Evolutionary conservation across 1,140 invertebrate species (phyloP), one percentile per base, ranked within the genome.

Genomic region (Zaprionus gabonicus): DNA sequence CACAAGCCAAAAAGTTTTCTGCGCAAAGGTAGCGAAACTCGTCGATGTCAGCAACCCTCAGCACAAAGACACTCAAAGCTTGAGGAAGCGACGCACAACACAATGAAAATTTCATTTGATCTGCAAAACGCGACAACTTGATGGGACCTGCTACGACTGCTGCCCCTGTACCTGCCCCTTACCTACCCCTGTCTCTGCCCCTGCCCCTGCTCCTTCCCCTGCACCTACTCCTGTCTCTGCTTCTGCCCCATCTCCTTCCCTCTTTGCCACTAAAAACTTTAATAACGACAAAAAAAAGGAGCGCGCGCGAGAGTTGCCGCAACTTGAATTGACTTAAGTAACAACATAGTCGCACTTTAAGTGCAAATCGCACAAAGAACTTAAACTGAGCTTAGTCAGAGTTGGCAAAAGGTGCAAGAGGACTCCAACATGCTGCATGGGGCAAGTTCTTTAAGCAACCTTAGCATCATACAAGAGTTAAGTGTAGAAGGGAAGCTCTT

Each of bases 31-130:
- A 78, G 81, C 70, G 56, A 69, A 9, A 9, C n/a, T 17, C 67
- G 63, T 57, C 62, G 65, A 38, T 62, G 72, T 75, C 67, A 75
- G 72, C 72, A 71, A 71, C 68, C 69, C 73, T 34, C 41, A 46
- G 41, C 68, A 28, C 25, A 57, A 81, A 66, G 57, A 27, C 67
- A 62, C 55, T 58, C 56, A 44, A 51, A 60, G 56, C 67, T 65
- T 66, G 56, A 63, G 73, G 67, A 63, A 57, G 65, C 82, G 60
- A 56, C 58, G 68, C 80, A 71, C 70, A 83, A 71, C 71, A 91
- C 87, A 91, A 91, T 91, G 88, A 91, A 91, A 91, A 70, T 91
- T 91, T 91, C 83, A 91, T 91, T 91, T 91, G 88, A 91, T 84
- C 81, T 91, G 87, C 49, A 77, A 84, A 69, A 70, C 80, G 84